Base-by-base conservation (phyloP, 2,888 invertebrate genomes). In the Eupithecia tripunctaria region DNA sequence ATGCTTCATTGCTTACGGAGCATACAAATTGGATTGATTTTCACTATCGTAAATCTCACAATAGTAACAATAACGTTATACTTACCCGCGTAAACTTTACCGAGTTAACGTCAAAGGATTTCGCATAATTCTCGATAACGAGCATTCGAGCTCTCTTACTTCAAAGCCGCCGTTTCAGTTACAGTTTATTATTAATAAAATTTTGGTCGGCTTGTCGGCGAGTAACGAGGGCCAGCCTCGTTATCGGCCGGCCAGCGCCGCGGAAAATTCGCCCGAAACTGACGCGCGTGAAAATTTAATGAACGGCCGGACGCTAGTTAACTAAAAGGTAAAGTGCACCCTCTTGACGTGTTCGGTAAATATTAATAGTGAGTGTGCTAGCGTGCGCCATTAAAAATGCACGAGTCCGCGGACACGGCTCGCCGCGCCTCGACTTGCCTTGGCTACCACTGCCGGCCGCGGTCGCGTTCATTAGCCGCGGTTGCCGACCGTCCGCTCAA, bases 271-370 rank as follows among this genome's bases (percentile, higher is more conserved):
- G 91, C 88, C 93, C 93, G 90, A 94, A 94, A 94, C 94, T 93
- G 94, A 94, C 94, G 94, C 94, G 94, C 94, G 94, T 94, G 94
- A 94, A 94, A 94, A 94, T 94, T 94, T 94, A 94, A 94, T 94
- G 94, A 94, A 94, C 94, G 91, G 92, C 93, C 92, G 94, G 94
- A 93, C 94, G 94, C 93, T 94, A 94, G 94, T 94, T 94, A 93
- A 93, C 94, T 94, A 94, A 94, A 94, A 94, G 94, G 94, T 94
- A 94, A 94, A 94, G 93, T 94, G 94, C 94, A 93, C 94, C 94
- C 94, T 94, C 94, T 94, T 94, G 93, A 94, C 94, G 94, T 93
- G 93, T 93, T 93, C 93, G 94, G 93, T 93, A 93, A 94, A 94
- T 94, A 94, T 94, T 94, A 93, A 94, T 93, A 94, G 93, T 91